phyloP scores from a whole-genome alignment of 30 jellyfish, hydroid and myxozoan genomes.

The Haliclystus octoradiatus region DNA sequence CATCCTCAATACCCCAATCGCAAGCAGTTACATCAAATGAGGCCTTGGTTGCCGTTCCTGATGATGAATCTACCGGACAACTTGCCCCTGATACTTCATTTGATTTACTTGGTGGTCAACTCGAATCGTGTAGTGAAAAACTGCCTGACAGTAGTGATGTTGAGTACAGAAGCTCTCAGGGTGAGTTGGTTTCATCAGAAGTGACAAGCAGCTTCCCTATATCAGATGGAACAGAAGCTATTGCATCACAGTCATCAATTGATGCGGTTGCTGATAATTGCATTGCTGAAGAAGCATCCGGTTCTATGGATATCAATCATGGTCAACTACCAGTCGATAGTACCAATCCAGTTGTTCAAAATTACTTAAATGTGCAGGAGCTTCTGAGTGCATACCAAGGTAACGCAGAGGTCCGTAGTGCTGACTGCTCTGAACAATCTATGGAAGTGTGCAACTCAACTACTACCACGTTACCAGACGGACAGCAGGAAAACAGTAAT shows the following conservation, averaged over 20 bases:
- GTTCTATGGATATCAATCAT: background rate
- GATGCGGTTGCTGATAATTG: background rate
- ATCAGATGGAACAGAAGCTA: background rate
- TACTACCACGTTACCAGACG: background rate
- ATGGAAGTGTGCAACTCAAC: too few relatives aligned
- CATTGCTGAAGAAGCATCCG: background rate
- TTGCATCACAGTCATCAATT: background rate
- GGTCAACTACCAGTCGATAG: background rate
- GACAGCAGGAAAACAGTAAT: background rate
- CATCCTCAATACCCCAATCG: background rate
- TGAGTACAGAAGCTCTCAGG: too few relatives aligned
- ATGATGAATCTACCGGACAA: background rate
- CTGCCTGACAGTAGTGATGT: background rate
- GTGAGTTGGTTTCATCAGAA: background rate
- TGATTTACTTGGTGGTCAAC: background rate
- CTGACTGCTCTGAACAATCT: background rate
- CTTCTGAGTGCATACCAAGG: background rate
- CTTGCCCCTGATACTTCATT: background rate
- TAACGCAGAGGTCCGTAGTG: background rate
- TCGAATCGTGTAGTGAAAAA: too few relatives aligned
- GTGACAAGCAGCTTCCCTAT: background rate
- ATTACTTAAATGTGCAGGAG: background rate
- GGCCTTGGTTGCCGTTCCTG: background rate
- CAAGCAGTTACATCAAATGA: background rate
- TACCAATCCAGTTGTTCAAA: background rate